Base-by-base conservation (phyloP, 2,113 vertebrate genomes). In the Drymodes brunneopygia region DNA sequence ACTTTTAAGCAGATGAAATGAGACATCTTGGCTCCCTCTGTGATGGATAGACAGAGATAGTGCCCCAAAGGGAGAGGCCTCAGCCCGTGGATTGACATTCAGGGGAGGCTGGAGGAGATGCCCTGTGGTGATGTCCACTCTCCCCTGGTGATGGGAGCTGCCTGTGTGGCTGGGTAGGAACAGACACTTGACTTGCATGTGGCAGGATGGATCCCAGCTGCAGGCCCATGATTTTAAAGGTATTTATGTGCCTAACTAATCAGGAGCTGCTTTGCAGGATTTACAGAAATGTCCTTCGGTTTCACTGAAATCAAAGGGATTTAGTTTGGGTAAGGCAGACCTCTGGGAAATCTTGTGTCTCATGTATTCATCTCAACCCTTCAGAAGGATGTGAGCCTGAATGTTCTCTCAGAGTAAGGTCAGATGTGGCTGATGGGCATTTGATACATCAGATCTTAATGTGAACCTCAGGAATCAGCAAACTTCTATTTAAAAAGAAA, bases 371-470 rank as follows among this genome's bases (percentile, higher is more conserved):
- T 89, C 58, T 85, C 81, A 92, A n/a, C 33, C 38, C 40, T 94
- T 94, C 66, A 90, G 94, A 88, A 80, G 79, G 82, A 73, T 28
- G 50, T 81, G 73, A 29, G 79, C 54, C 71, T 62, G 79, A 94
- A 45, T 22, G 51, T 80, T 90, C 35, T 61, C 50, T 42, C 62
- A 70, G n/a, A 88, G 54, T 48, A 48, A 92, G 67, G 74, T 93
- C 90, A 88, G 90, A 64, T 54, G 40, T 90, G 54, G 47, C 86
- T 90, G 67, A 69, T 50, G 86, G 86, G 66, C 21, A 72, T 86
- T 75, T 90, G 66, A 62, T 38, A n/a, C 3, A 0, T 72, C 88
- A 92, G 88, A 88, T 91, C 83, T 86, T 62, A 66, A 47, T 0
- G 4, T 57, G 72, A 88, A 71, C 75, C 35, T 86, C 42, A 56